Conservation (phyloP, 1,140 invertebrate genomes). For the Ephestia elutella region DNA sequence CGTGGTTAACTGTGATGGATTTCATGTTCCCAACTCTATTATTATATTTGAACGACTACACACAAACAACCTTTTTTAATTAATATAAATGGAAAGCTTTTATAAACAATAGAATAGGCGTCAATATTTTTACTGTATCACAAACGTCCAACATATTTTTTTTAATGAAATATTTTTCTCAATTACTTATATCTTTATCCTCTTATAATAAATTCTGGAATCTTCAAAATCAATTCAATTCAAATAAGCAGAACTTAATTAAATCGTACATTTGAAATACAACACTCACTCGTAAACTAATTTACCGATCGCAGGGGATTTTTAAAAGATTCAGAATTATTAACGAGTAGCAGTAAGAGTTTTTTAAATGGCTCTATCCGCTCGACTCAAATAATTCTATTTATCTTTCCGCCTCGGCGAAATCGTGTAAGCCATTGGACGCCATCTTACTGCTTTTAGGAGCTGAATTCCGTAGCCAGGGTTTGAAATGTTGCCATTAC, state of each 20-base stretch:
- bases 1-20: conserved; percentile 1
- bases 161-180: too few relatives aligned
- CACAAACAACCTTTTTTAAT: not conserved
- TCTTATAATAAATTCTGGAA: too few relatives aligned
- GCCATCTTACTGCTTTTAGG: conserved; percentile 4
- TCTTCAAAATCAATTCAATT: too few relatives aligned
- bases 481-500: conserved; percentile 8
- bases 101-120: not conserved
- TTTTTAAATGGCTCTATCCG: not conserved
- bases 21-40: not conserved
- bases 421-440: not conserved
- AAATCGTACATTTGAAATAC: not conserved
- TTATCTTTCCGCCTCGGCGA: not conserved
- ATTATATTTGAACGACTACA: not conserved
- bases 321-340: not conserved
- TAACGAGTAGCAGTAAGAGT: not conserved
- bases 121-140: too few relatives aligned
- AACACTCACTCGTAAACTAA: not conserved
- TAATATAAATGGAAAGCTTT: not conserved
- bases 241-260: too few relatives aligned
- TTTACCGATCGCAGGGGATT: not conserved
- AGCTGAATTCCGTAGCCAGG: not conserved
- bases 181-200: too few relatives aligned
- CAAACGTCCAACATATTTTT: too few relatives aligned
- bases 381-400: not conserved